Base-by-base conservation (phyloP, 2,113 vertebrate species). In the Chaetodon auriga region DNA sequence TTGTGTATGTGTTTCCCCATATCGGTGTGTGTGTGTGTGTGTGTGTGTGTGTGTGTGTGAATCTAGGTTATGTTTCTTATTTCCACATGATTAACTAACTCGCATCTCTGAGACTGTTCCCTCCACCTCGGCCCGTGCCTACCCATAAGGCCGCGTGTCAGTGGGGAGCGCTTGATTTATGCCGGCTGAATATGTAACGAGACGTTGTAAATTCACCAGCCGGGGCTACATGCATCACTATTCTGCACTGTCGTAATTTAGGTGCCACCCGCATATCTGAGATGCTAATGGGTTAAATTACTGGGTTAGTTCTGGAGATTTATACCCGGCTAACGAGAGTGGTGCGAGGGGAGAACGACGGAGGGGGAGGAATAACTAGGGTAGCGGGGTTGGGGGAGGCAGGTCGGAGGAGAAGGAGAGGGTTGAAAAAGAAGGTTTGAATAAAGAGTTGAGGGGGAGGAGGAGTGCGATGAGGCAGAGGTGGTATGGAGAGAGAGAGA, bases 261-360 rank as follows among this genome's bases (percentile, higher is more conserved):
- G 95, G 96, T 93, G 94, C 86, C 95, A 57, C 91, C 94, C 96
- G 96, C 93, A 87, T 91, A 92, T 93, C 95, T 95, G 93, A 93
- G 95, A 95, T 96, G 96, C 96, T 97, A 97, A 96, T 98, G 97
- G 96, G 96, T 95, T 95, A 95, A 94, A 95, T 95, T 96, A 97
- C 70, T 68, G 83, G 91, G 91, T 95, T 95, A 92, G 95, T 95
- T 94, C 63, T 41, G 91, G 94, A 96, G 95, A 96, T 97, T 97
- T 97, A 97, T 96, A 94, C 95, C 81, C 65, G 25, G 79, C 91
- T 94, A 95, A 94, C 80, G 83, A 92, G 90, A 84, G 83, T 65
- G 81, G 81, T 65, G 84, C 15, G 35, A 76, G 66, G 23, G 43
- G 43, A 87, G 75, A 87, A 81, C 16, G 74, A 80, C 30, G 66